Conservation (phyloP, 2,888 invertebrate species). For the Arrhopalites spinosus region DNA sequence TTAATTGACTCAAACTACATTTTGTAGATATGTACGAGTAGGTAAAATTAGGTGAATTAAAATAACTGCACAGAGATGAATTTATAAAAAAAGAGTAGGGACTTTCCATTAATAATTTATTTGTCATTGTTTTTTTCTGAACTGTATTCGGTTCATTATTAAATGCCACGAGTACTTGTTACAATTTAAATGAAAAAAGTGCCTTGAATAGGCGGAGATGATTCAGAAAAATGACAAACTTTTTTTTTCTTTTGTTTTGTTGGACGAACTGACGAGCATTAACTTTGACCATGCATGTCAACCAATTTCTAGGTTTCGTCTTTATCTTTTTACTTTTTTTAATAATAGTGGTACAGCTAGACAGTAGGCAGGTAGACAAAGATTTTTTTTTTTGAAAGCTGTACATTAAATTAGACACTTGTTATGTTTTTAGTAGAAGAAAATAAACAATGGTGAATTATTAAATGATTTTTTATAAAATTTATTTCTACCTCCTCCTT, state of each 20-base stretch:
- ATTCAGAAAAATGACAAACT: no score
- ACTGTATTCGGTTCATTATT: no score
- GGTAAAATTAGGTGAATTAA: no score
- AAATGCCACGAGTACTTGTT: no score
- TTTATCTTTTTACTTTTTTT: background rate
- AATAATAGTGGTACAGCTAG: background rate
- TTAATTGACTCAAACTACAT: no score
- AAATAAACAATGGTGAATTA: conserved; percentile 7
- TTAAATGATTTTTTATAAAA: background rate
- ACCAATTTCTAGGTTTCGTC: background rate
- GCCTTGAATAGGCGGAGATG: conserved; percentile 20
- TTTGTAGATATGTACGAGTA: no score
- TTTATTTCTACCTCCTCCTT: no score
- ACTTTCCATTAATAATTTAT: no score
- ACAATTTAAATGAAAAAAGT: background rate
- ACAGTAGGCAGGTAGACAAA: background rate
- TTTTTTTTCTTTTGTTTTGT: background rate
- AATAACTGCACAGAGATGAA: no score
- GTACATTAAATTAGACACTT: background rate
- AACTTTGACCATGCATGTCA: conserved; percentile 28
- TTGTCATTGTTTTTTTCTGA: no score
- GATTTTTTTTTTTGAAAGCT: background rate
- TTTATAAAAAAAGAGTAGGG: no score
- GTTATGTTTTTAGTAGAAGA: background rate
- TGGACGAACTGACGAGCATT: background rate